Evolutionary conservation across 2,113 vertebrate species (phyloP), one percentile per base, ranked within the genome.

Genomic region (Ctenodactylus gundi): DNA sequence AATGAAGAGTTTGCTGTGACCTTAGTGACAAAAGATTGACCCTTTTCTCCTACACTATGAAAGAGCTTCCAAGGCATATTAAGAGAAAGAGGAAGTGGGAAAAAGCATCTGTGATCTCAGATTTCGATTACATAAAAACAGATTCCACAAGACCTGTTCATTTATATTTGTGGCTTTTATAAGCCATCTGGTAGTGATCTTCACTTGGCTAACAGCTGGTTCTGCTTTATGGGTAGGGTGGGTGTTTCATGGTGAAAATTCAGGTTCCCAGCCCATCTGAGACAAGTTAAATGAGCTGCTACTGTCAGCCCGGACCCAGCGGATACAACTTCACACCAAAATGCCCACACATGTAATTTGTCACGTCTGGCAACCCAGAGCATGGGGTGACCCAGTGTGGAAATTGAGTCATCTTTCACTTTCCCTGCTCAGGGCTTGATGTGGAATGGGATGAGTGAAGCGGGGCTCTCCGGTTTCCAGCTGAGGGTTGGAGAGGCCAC

Each of bases 351-450:
- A 7, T 96, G 57, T 97, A 29, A 98, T 98, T 98, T 98, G 97
- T 98, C 98, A 97, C 95, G 2, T 97, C 92, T 92, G 98, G 97
- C 98, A 97, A 68, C 97, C 95, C 97, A 96, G 97, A 98, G 97
- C 97, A 95, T 82, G 93, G 93, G 92, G 87, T 25, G 95, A 97
- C 95, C 97, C 31, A 60, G 95, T 20, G 76, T 96, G 21, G 96
- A 98, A 98, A 98, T 97, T 96, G 97, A 97, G 97, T 98, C 98
- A 98, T 97, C 98, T 93, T 96, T 98, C 97, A 98, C 98, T 98
- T 97, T 96, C 94, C 80, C 93, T 93, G 95, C 97, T 94, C 95
- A 87, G 44, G 95, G 95, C 64, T 89, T 76, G 95, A 86, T 95
- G 88, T 31, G 0, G 80, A 88, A 14, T 0, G 67, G 85, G 95